phyloP scores from a whole-genome alignment of 1,140 invertebrate species.

The Heterodera carotae region DNA sequence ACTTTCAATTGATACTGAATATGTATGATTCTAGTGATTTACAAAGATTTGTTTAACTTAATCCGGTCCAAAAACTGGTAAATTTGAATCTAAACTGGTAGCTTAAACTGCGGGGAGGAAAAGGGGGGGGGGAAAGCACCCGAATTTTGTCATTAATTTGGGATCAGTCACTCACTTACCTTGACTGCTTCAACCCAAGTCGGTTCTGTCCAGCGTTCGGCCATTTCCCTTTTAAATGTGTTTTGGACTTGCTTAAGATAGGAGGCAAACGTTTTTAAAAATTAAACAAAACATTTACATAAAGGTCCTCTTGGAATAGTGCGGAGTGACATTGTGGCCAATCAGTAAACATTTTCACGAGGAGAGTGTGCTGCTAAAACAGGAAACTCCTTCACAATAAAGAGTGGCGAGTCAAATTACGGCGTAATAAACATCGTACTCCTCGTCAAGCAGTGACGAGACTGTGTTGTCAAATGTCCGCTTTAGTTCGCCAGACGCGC shows the following conservation, averaged over 20 bases:
- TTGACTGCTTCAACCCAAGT: constrained; percentile 49
- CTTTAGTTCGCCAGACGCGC: background rate
- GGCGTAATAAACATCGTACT: constrained; percentile 59
- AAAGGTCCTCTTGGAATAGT: constrained; percentile 52
- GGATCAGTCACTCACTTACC: constrained; percentile 36
- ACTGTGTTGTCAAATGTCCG: constrained; percentile 58
- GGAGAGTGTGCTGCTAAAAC: constrained; percentile 4
- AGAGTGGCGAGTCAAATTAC: background rate
- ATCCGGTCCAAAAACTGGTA: too few relatives aligned
- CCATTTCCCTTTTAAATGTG: constrained; percentile 2
- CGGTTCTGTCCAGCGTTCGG: constrained; percentile 5
- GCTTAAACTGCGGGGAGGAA: too few relatives aligned
- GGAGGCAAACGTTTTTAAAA: background rate
- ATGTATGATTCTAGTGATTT: too few relatives aligned
- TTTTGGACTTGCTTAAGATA: constrained; percentile 11
- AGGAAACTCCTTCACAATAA: background rate
- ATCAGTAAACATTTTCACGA: constrained; percentile 64
- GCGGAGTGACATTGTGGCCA: constrained; percentile 56
- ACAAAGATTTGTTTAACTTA: too few relatives aligned
- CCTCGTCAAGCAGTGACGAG: constrained; percentile 57
- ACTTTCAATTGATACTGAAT: too few relatives aligned
- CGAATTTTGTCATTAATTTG: too few relatives aligned
- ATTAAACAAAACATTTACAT: background rate
- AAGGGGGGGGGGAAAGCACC: too few relatives aligned
- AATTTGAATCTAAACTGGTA: too few relatives aligned